Evolutionary conservation across 2,113 vertebrate species (phyloP).

Genomic region (Chlorodrepanis virens): DNA sequence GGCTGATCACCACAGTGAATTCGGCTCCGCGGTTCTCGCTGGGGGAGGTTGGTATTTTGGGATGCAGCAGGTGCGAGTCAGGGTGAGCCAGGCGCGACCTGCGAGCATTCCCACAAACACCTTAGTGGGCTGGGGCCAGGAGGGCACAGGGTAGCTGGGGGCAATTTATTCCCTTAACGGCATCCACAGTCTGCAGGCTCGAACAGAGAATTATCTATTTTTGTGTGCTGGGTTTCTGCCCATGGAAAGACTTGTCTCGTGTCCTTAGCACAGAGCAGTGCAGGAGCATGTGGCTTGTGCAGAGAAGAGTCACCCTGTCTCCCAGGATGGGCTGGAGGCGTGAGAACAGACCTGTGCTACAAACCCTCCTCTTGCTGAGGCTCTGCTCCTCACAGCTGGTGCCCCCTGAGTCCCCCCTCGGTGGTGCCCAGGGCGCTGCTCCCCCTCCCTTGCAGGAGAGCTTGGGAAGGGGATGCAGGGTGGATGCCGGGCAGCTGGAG

Average conservation of each 20-base stretch:
- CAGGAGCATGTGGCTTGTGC: background rate
- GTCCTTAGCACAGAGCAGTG: background rate
- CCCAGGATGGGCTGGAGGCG: background rate
- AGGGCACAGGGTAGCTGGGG: background rate
- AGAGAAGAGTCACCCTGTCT: background rate
- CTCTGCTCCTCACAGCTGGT: background rate
- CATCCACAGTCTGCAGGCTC: background rate
- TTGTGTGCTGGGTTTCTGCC: background rate
- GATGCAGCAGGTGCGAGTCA: constrained; percentile 17
- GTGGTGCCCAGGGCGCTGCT: background rate
- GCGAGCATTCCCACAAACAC: background rate
- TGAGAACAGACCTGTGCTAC: background rate
- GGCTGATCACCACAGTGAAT: background rate
- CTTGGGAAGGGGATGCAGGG: fast-evolving
- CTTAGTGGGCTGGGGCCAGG: background rate
- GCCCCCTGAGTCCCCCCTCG: fast-evolving
- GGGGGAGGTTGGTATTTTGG: background rate
- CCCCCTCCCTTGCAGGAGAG: background rate
- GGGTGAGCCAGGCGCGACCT: background rate
- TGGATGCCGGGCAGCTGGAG: background rate
- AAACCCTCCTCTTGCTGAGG: background rate
- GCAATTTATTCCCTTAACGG: constrained; percentile 8
- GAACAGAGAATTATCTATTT: background rate
- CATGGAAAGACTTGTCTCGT: background rate
- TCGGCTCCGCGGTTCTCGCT: background rate